Evolutionary conservation across 1,140 invertebrate species (phyloP), one percentile per base, ranked within the genome.

Genomic region (Drosophila ercepeae): DNA sequence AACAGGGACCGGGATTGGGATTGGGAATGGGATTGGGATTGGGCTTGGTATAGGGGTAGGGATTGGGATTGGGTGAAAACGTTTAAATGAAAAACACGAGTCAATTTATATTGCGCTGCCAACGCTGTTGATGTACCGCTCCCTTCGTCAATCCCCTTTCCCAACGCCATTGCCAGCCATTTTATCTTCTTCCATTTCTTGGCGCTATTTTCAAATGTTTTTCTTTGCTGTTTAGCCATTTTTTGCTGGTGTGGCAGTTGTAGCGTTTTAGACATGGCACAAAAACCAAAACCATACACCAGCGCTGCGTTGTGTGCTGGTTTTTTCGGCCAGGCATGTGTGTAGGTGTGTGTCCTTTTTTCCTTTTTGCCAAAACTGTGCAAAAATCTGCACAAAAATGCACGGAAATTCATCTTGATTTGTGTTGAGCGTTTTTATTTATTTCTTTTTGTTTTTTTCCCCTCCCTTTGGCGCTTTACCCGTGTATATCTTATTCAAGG

Each of bases 321-420:
- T 16, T 70, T 49, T 45, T 44, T 63, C 55, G 45, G 19, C 32
- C 78, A 72, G 50, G 25, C 34, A 61, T 49, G 13, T 39, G 25
- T 55, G 61, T 55, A 50, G 54, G 45, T 55, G 11, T 67, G 25
- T 57, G 27, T 55, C n/a, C 41, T 44, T 57, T 68, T 61, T 44
- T 60, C 45, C 58, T 77, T 57, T 49, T 29, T 18, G 32, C 64
- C 11, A 60, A 76, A 71, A 48, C 54, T 58, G 54, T 63, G 59
- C 48, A 81, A 63, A 83, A 84, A 84, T 78, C 75, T 83, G 75
- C 79, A 81, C 77, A 81, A 65, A 84, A 84, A 84, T 84, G 71
- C 81, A 82, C 73, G 78, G 74, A 89, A 82, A 88, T 88, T 88
- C 83, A 82, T 88, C 82, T 88, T 88, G 82, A 88, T 88, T 88